Evolutionary conservation across 2,113 vertebrate species (phyloP).

Genomic region (Spea multiplicata): DNA sequence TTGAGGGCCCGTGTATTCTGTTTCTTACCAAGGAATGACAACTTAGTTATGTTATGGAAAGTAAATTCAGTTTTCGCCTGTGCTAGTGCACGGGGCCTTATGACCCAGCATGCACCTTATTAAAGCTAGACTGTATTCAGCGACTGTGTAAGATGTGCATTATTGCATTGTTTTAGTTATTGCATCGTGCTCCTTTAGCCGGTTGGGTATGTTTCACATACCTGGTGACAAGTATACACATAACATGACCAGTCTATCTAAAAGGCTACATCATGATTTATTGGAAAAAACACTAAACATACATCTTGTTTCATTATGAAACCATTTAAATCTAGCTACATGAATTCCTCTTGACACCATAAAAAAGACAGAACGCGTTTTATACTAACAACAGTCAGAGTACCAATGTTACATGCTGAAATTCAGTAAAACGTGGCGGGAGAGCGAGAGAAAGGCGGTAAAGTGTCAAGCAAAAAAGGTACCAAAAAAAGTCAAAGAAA

Average conservation of each 20-base stretch:
- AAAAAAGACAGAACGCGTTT: constrained; percentile 72
- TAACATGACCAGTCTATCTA: constrained; percentile 60
- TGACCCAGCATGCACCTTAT: too few relatives aligned
- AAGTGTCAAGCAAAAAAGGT: not conserved
- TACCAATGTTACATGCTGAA: constrained; percentile 80
- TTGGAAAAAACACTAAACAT: constrained; percentile 66
- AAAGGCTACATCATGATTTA: constrained; percentile 72
- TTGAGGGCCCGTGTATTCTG: too few relatives aligned
- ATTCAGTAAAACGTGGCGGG: constrained; percentile 59
- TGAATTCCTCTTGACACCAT: constrained; percentile 67
- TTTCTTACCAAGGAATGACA: too few relatives aligned
- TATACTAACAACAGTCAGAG: constrained; percentile 76
- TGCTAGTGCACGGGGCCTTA: too few relatives aligned
- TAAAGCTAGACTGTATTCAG: too few relatives aligned
- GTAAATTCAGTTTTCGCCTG: too few relatives aligned
- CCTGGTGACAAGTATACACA: constrained; percentile 70
- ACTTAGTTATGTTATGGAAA: too few relatives aligned
- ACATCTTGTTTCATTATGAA: constrained; percentile 72
- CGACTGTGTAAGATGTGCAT: constrained; percentile 55
- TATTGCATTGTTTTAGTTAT: constrained; percentile 73
- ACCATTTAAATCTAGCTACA: constrained; percentile 71
- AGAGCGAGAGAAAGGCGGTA: constrained; percentile 7
- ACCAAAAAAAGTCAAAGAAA: not conserved
- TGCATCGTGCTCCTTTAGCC: constrained; percentile 50
- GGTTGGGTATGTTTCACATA: not conserved